Percentiles rank a stretch among this genome's conserved stretches.
Evolutionary conservation across 2,113 vertebrate genomes (phyloP).

Genomic region (Chaenocephalus aceratus): DNA sequence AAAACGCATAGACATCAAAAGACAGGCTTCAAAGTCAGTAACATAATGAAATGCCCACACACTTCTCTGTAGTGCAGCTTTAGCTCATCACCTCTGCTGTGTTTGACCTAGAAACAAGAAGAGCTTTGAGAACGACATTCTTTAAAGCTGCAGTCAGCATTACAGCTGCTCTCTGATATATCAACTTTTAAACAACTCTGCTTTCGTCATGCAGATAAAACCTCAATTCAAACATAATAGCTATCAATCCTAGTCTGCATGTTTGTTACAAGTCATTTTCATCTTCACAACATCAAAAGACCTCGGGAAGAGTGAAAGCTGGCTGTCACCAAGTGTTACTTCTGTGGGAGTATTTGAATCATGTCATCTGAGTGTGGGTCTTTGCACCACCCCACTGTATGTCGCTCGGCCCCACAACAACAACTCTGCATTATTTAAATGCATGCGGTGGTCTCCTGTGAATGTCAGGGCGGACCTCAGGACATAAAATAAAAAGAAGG

Average conservation of each 20-base stretch:
- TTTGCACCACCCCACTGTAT: slow-evolving; percentile 46
- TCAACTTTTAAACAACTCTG: neutral
- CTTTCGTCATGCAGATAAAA: neutral
- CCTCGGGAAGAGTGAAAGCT: slow-evolving; percentile 44
- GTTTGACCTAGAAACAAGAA: slow-evolving; percentile 54
- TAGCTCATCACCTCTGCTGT: slow-evolving; percentile 63
- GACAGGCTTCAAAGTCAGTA: slow-evolving; percentile 75
- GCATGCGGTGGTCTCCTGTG: slow-evolving; percentile 58
- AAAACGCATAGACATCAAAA: slow-evolving; percentile 74
- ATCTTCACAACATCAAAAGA: slow-evolving; percentile 65
- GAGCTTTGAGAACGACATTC: slow-evolving; percentile 63
- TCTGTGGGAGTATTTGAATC: slow-evolving; percentile 58
- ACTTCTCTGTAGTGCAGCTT: slow-evolving; percentile 57
- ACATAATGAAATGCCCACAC: slow-evolving; percentile 76
- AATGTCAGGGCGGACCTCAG: slow-evolving; percentile 66
- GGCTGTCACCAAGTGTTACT: slow-evolving; percentile 72
- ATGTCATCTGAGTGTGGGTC: slow-evolving; percentile 49
- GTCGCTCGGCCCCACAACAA: slow-evolving; percentile 44
- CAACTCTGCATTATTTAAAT: slow-evolving; percentile 64
- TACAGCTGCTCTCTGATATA: neutral
- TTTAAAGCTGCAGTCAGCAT: slow-evolving; percentile 28
- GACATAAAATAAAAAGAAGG: slow-evolving; percentile 72
- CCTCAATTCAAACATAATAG: neutral
- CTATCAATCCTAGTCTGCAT: neutral
- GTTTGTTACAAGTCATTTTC: slow-evolving; percentile 11